Conservation (phyloP, 1,140 invertebrate genomes). For the Pemphigus obesinymphae region DNA sequence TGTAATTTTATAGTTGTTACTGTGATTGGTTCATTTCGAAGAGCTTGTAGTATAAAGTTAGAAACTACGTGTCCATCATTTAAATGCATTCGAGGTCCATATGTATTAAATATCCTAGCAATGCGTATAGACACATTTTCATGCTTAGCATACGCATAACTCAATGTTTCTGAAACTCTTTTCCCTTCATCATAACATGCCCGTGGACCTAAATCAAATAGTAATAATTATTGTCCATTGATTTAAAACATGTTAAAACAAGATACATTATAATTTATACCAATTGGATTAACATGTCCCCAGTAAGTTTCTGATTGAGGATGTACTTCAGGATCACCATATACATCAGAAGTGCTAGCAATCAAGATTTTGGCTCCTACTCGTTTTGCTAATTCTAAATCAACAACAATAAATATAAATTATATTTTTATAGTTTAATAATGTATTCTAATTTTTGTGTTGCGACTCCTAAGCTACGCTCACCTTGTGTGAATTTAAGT, state of each 20-base stretch:
- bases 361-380: slow-evolving; percentile 91
- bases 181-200: slow-evolving; percentile 99
- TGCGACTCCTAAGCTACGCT: too few relatives aligned
- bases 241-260: too few relatives aligned
- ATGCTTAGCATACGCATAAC: slow-evolving; percentile 95
- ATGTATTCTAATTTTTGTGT: too few relatives aligned
- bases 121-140: slow-evolving; percentile 92
- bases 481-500: too few relatives aligned
- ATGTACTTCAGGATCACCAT: slow-evolving; percentile 95
- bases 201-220: slow-evolving; percentile 62
- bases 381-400: slow-evolving; percentile 82
- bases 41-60: slow-evolving; percentile 95
- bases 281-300: slow-evolving; percentile 99
- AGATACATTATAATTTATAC: slow-evolving; percentile 57
- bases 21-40: slow-evolving; percentile 92
- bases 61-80: slow-evolving; percentile 98
- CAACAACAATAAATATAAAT: too few relatives aligned
- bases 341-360: slow-evolving; percentile 97
- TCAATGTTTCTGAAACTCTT: slow-evolving; percentile 91
- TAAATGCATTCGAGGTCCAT: slow-evolving; percentile 99
- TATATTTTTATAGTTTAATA: too few relatives aligned
- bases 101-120: slow-evolving; percentile 98
- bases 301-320: slow-evolving; percentile 94
- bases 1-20: slow-evolving; percentile 55
- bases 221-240: too few relatives aligned